These are phyloP conservation scores for Antechinus flavipes DNA, from an alignment of 2,113 vertebrate species.

Conservation along the genomic window DNA sequence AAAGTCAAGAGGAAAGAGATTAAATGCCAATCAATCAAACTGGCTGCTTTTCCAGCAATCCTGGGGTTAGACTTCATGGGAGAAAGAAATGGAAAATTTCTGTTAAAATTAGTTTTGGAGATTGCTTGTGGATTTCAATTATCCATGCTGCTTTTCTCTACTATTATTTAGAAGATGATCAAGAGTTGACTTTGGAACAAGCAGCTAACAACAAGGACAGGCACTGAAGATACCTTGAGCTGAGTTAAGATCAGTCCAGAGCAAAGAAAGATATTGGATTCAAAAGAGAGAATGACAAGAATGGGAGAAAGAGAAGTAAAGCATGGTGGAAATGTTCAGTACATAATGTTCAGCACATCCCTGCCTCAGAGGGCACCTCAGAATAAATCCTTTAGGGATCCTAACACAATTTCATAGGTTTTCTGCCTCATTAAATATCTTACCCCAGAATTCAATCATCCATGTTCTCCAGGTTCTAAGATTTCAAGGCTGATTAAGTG, in stretches of 20 bases:
- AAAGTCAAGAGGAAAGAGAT: neutral
- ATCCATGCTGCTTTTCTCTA: conserved; percentile 40
- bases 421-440: neutral
- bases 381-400: neutral
- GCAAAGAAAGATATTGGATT: neutral
- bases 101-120: conserved; percentile 63
- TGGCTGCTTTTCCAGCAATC: conserved; percentile 39
- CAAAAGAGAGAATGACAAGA: neutral
- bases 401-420: neutral
- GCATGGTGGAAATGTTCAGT: neutral
- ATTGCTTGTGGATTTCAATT: conserved; percentile 70
- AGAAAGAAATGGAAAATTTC: conserved; percentile 56
- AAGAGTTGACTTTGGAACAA: conserved; percentile 21
- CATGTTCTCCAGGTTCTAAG: neutral
- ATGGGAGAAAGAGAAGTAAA: neutral
- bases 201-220: neutral
- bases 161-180: conserved; percentile 31
- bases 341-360: neutral
- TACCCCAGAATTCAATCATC: neutral
- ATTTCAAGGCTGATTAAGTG: neutral
- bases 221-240: neutral
- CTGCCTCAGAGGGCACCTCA: neutral
- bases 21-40: conserved; percentile 39
- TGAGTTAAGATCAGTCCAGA: neutral
- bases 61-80: conserved; percentile 58